Conservation (phyloP, 2,797 vertebrate genomes). For the Phataginus tricuspis region DNA sequence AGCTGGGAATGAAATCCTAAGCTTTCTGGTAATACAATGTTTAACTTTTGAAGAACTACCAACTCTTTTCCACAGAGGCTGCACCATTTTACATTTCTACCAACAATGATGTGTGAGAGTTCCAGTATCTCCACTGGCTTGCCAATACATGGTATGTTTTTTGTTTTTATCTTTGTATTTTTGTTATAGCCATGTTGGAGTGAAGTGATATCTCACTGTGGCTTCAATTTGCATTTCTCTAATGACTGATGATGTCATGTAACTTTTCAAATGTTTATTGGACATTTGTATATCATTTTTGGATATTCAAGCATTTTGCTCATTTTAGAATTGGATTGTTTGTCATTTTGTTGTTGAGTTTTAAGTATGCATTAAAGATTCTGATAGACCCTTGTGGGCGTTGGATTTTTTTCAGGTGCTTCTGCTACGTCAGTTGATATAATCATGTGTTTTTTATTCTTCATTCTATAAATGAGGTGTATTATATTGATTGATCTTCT, state of each 20-base stretch:
- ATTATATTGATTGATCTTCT: not conserved
- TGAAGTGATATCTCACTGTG: not conserved
- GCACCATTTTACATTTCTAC: not conserved
- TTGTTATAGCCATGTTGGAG: not conserved
- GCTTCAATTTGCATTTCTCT: not conserved
- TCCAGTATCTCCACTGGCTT: not conserved
- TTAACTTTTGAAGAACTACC: not conserved
- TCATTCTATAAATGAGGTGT: not conserved
- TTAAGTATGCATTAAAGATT: not conserved
- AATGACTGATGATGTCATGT: not conserved
- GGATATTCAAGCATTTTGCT: not conserved
- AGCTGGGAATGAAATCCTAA: not conserved
- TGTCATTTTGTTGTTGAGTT: not conserved
- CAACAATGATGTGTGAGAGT: not conserved
- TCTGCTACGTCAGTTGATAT: not conserved
- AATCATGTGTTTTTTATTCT: not conserved
- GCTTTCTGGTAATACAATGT: not conserved
- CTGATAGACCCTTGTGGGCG: not conserved
- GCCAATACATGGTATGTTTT: not conserved
- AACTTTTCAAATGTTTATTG: not conserved
- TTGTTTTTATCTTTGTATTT: not conserved
- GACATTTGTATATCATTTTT: not conserved
- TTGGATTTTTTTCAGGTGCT: not conserved
- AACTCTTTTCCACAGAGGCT: not conserved
- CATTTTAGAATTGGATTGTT: not conserved